Base-by-base conservation (phyloP, 92 coral and sea anemone species). In the Plumapathes pennacea region DNA sequence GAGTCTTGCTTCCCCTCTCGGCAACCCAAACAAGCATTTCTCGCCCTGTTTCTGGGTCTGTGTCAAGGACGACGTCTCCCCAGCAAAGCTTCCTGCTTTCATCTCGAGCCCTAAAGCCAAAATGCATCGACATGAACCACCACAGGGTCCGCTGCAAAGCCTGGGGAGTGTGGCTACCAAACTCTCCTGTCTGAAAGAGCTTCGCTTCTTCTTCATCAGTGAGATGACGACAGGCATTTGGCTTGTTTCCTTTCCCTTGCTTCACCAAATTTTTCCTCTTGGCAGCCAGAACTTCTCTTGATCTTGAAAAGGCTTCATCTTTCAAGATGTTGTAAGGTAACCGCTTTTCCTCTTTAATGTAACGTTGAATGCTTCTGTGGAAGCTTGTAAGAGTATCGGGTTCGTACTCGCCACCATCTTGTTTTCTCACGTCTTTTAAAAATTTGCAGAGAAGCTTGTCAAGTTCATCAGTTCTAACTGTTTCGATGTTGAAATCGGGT, bases 61-160 rank as follows among this genome's bases (percentile, higher is more conserved):
- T 67, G 38, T 41, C 54, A 13, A 69, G 24, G 27, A 14, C 17
- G 31, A 63, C 37, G 32, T 74, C 64, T 43, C 57, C 74, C 65
- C 33, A 48, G 34, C 58, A 37, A 11, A 53, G 41, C 56, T 62
- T 67, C 19, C 73, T 41, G 17, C 72, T 63, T 42, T 74, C 73
- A 10, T 74, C 66, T 29, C 52, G 12, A 15, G 73, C 81, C 0
- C 59, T 57, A 49, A 74, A 74, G 28, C 81, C 81, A 64, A 74
- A 63, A 48, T 52, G 62, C 40, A 63, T 12, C 9, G 60, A 44
- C 13, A 71, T 7, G 13, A 74, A 24, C 55, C 72, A 64, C 80
- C 80, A 72, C 22, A 52, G 27, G 25, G 80, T 46, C n/a, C 72
- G 48, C 33, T 51, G 80, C 6, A 72, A 64, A 31, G 50, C 72